A percentile compares a stretch with the other conserved stretches of the same genome.
Conservation (phyloP, 2,797 vertebrate genomes). For the Perodicticus potto region DNA sequence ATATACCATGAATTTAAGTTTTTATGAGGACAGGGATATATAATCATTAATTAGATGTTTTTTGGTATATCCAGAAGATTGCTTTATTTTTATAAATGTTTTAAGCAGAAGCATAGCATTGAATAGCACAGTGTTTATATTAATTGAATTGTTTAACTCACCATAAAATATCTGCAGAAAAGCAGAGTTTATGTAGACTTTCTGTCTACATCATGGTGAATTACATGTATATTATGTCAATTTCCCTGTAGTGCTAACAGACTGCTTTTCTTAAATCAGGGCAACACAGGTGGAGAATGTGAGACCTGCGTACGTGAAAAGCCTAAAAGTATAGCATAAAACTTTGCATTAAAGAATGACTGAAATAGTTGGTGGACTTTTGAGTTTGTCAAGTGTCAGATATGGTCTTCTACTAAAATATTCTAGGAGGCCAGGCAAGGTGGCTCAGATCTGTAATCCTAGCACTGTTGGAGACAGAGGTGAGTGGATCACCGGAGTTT, state of each 20-base stretch:
- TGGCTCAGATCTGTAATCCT: no score
- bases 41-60: background rate
- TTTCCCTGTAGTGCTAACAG: background rate
- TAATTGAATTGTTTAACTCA: background rate
- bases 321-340: background rate
- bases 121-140: background rate
- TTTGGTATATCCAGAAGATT: conserved; percentile 18
- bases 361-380: background rate
- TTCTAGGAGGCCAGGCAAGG: background rate
- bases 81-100: background rate
- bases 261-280: background rate
- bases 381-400: background rate
- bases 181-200: background rate
- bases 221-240: background rate
- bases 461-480: no score
- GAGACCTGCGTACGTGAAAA: conserved; percentile 14
- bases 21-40: background rate
- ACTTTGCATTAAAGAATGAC: background rate
- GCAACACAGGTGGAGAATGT: conserved; percentile 33
- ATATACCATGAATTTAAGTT: background rate
- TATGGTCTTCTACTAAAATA: conserved; percentile 22
- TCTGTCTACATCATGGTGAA: background rate
- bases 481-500: no score
- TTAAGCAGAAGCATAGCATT: background rate
- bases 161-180: background rate